These are phyloP conservation scores for Drymodes brunneopygia DNA, from an alignment of 2,113 vertebrate genomes.

Conservation along the genomic window DNA sequence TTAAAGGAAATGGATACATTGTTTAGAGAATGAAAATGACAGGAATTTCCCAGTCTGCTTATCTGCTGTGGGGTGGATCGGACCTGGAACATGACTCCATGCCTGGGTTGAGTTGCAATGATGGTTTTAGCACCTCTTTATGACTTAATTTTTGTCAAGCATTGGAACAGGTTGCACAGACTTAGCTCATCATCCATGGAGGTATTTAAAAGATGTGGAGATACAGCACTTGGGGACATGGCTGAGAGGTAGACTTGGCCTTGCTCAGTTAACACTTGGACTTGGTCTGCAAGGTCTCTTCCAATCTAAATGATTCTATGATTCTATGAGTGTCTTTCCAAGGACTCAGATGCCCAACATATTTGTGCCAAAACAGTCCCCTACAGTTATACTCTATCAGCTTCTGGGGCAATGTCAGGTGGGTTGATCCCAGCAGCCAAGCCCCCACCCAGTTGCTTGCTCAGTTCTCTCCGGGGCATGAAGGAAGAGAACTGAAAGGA, in stretches of 20 bases:
- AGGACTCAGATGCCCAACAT: not conserved
- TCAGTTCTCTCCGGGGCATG: not conserved
- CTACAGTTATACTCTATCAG: not conserved
- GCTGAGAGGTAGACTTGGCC: not conserved
- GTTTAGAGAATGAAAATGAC: not conserved
- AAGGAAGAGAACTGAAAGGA: not conserved
- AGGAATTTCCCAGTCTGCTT: not conserved
- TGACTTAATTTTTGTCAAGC: not conserved
- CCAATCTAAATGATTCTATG: no score
- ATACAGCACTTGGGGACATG: not conserved
- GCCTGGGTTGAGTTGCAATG: accelerated
- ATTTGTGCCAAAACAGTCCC: not conserved
- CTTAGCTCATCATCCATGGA: not conserved
- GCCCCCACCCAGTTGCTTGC: not conserved
- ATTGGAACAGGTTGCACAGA: not conserved
- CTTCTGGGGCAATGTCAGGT: not conserved
- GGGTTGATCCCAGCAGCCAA: not conserved
- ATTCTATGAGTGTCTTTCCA: not conserved
- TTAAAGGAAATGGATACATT: not conserved
- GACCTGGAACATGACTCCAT: not conserved
- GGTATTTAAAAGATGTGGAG: not conserved
- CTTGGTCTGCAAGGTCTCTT: not conserved
- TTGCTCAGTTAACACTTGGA: not conserved
- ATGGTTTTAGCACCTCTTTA: not conserved
- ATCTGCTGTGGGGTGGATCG: accelerated